Evolutionary conservation across 1,140 invertebrate species (phyloP).

Genomic region (Melitaea cinxia): DNA sequence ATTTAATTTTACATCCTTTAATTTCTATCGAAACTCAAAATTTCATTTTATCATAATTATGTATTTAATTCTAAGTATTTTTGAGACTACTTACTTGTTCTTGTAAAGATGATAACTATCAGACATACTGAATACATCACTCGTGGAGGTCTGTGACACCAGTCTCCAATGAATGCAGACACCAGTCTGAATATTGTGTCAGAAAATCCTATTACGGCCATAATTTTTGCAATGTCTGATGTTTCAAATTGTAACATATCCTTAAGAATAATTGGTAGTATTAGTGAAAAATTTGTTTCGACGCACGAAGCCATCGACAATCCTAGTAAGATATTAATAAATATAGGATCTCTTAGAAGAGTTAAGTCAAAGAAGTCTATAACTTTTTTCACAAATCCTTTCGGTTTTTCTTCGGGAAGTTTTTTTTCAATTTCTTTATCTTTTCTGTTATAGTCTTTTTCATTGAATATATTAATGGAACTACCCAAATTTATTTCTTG

Average conservation of each 20-base stretch:
- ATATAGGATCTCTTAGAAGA: conserved; percentile 69
- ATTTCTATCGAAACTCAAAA: too few relatives aligned
- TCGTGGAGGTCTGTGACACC: conserved; percentile 82
- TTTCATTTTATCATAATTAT: too few relatives aligned
- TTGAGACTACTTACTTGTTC: conserved; percentile 83
- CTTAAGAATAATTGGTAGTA: conserved; percentile 85
- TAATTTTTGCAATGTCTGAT: conserved; percentile 82
- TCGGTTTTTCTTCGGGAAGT: conserved; percentile 40
- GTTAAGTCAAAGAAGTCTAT: conserved; percentile 73
- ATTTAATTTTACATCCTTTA: too few relatives aligned
- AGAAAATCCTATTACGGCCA: conserved; percentile 83
- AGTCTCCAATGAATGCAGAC: conserved; percentile 84
- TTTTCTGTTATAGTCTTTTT: conserved; percentile 46
- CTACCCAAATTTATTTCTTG: conserved; percentile 76
- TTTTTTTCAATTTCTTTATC: conserved; percentile 42
- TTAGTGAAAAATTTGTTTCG: conserved; percentile 86
- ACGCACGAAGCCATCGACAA: conserved; percentile 85
- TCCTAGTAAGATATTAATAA: conserved; percentile 85
- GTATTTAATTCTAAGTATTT: not conserved
- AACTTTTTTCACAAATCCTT: conserved; percentile 48
- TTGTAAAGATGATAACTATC: conserved; percentile 82
- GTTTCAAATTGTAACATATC: conserved; percentile 82
- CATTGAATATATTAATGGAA: conserved; percentile 73
- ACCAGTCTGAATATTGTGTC: conserved; percentile 84
- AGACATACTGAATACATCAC: conserved; percentile 85